Evolutionary conservation across 2,797 vertebrate species (phyloP), one percentile per base, ranked within the genome.

Genomic region (Acropternis orthonyx): DNA sequence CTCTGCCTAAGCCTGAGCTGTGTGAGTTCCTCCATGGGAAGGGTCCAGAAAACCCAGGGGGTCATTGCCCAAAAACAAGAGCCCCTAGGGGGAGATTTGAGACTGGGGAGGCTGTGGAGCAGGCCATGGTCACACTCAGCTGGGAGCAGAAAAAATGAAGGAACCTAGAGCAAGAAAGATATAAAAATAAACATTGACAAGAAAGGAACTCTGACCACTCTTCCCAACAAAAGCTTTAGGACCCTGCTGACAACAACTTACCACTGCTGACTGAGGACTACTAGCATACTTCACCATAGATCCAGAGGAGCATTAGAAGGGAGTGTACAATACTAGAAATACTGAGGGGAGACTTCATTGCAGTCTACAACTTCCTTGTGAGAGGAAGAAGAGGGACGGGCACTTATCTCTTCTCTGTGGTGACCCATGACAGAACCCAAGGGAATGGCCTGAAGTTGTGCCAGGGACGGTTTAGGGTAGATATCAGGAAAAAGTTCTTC

Each of bases 91-190:
- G 3, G 14, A n/a, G 17, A 37, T 37, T 48, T 80, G 28, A 46
- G 12, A 4, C 20, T 41, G 48, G 5, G 19, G 2, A 83, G 8
- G 28, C 17, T 62, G 27, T 22, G 12, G 44, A 69, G 36, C 2
- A 4, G 18, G 15, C 3, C 27, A 28, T 1, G 2, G 4, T 83
- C 12, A 22, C 7, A 3, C 17, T 59, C 15, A 37, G 2, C 30
- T 37, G 26, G 24, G 13, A 18, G 22, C 28, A 83, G 26, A 7
- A 23, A 85, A n/a, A 61, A 80, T 27, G 12, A 21, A 69, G 43
- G 30, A 84, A 24, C 2, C 2, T 4, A 12, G 23, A 16, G 7
- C 1, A 37, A 86, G 23, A 77, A 41, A n/a, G 5, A 28, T 9
- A 22, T 6, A 2, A 66, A 91, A 61, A 51, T n/a, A 39, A 27